Base-by-base conservation (phyloP, 2,113 vertebrate species). In the Motacilla tschutschensis region DNA sequence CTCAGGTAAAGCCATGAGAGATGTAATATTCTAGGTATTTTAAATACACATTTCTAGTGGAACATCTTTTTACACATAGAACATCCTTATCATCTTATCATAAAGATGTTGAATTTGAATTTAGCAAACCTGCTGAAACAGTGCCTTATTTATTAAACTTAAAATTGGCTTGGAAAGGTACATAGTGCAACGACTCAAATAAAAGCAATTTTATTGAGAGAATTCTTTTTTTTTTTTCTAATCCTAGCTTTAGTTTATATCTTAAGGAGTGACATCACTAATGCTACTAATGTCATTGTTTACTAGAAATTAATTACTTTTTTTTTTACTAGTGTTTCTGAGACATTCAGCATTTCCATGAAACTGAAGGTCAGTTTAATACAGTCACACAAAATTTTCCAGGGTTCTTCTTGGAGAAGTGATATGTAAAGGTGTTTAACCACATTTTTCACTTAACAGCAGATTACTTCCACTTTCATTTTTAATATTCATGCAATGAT, bases 11-110 rank as follows among this genome's bases (percentile, higher is more conserved):
- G 73, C 33, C 16, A 66, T 83, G 17, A 36, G 24, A 82, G 29
- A 57, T 53, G 16, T 40, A 86, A 57, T 43, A 79, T 93, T 86
- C 46, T 93, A 83, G 85, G 66, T 74, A 59, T 78, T 79, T 91
- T 58, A 29, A 87, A 60, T 87, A 78, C 62, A 80, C 24, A 53
- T 65, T 91, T 91, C n/a, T 65, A 66, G 33, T 88, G 33, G 46
- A 93, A 60, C 48, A 46, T 84, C 35, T 91, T 93, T 79, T 55
- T 86, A 89, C 33, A 29, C 40, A 48, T 33, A 88, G 31, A 70
- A 71, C 26, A 79, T 50, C 48, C 46, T 78, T 78, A 66, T 77
- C 43, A 74, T 17, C 22, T 64, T 70, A 20, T 48, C 41, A 48
- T 43, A 33, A 46, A 63, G 47, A 16, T 47, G 10, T 51, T 74